Conservation (phyloP, 1,140 invertebrate species). For the Pseudachorutes palmiensis region DNA sequence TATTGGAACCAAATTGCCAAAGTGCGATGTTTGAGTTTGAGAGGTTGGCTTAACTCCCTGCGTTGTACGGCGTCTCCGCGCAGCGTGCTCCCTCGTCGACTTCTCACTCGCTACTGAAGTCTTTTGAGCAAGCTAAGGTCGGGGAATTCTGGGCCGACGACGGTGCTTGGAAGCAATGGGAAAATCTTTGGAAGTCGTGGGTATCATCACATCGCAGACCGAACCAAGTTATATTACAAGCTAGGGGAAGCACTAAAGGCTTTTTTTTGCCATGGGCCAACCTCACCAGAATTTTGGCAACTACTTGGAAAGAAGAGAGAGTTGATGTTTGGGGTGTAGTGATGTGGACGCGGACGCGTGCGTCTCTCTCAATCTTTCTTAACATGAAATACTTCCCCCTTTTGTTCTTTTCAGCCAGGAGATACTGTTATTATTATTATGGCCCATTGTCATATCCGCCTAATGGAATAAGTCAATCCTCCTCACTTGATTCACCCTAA, state of each 20-base stretch:
- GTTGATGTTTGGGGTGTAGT: neutral
- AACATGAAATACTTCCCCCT: constrained; percentile 10
- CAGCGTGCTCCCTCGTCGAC: neutral
- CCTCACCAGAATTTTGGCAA: constrained; percentile 12
- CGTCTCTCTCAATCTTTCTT: constrained; percentile 11
- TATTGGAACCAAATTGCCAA: too few species aligned
- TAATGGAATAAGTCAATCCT: constrained; percentile 14
- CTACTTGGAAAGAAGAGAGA: constrained; percentile 8
- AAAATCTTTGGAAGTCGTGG: neutral
- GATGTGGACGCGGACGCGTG: neutral
- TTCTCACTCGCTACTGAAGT: neutral
- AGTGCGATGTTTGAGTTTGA: too few species aligned
- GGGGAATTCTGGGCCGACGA: neutral
- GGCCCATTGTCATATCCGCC: constrained; percentile 7
- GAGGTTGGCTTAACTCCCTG: too few species aligned
- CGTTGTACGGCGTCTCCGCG: too few species aligned
- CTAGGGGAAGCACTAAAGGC: neutral
- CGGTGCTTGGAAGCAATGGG: neutral
- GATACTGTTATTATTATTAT: constrained; percentile 14
- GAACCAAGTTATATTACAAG: neutral
- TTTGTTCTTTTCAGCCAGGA: constrained; percentile 3
- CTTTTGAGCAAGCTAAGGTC: neutral
- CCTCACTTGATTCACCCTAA: neutral
- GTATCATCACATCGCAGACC: neutral
- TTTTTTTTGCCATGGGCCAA: neutral